These are phyloP conservation scores for Conchocele bisecta DNA, from an alignment of 2,888 invertebrate genomes.

Conservation along the genomic window DNA sequence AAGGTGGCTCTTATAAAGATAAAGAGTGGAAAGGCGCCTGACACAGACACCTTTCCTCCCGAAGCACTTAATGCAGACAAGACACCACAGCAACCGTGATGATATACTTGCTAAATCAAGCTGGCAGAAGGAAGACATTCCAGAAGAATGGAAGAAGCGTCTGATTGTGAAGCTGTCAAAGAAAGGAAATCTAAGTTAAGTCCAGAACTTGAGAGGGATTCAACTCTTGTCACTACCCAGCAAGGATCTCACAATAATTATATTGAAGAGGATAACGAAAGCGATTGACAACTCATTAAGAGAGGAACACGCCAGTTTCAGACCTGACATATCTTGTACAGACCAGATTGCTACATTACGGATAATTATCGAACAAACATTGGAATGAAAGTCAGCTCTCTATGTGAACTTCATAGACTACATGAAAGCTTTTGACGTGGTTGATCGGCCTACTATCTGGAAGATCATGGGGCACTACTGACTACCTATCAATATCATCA, in stretches of 20 bases:
- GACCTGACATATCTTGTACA: too few relatives aligned
- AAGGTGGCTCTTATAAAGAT: background rate
- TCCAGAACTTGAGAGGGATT: slow-evolving; percentile 14
- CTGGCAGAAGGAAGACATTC: slow-evolving; percentile 4
- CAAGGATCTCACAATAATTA: slow-evolving; percentile 3
- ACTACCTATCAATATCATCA: background rate
- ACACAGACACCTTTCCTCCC: slow-evolving; percentile 16
- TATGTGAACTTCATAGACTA: slow-evolving; percentile 9
- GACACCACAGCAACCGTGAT: too few relatives aligned
- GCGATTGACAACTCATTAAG: background rate
- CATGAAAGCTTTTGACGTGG: slow-evolving; percentile 22
- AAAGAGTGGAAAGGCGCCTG: slow-evolving; percentile 17
- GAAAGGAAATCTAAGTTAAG: too few relatives aligned
- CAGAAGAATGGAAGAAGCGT: slow-evolving; percentile 3
- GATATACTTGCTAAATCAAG: too few relatives aligned
- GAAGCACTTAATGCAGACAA: slow-evolving; percentile 20
- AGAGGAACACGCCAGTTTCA: slow-evolving; percentile 4
- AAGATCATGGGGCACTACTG: slow-evolving; percentile 11
- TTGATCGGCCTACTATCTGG: slow-evolving; percentile 8
- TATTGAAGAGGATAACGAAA: background rate
- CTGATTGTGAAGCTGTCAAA: slow-evolving; percentile 8
- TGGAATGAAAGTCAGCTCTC: too few relatives aligned
- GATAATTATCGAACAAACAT: slow-evolving; percentile 6
- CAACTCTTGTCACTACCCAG: background rate
- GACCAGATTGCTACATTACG: slow-evolving; percentile 9